Conservation (phyloP, 2,113 vertebrate genomes). For the Callospermophilus lateralis region DNA sequence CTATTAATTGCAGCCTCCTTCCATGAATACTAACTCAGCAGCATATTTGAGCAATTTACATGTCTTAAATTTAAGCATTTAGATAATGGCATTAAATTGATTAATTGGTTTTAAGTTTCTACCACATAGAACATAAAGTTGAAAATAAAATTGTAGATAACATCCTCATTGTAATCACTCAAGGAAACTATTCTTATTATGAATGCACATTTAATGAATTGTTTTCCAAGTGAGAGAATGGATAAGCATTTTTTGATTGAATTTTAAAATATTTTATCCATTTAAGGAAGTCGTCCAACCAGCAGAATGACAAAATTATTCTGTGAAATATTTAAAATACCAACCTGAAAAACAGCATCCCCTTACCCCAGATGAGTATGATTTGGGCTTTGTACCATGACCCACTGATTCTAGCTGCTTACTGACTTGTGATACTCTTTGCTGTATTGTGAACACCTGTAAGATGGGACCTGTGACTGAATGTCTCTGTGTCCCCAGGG, state of each 20-base stretch:
- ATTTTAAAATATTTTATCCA: conserved; percentile 44
- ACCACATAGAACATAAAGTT: conserved; percentile 2
- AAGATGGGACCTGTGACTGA: background rate
- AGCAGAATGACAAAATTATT: conserved; percentile 7
- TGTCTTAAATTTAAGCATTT: background rate
- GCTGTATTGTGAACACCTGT: background rate
- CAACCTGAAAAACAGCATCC: background rate
- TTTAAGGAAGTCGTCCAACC: conserved; percentile 8
- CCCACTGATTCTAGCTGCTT: accelerated
- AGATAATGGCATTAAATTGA: conserved; percentile 26
- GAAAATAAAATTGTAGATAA: conserved; percentile 58
- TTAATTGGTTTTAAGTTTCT: conserved; percentile 48
- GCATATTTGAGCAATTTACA: background rate
- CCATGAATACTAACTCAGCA: background rate
- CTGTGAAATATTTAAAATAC: background rate
- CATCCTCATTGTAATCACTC: conserved; percentile 18
- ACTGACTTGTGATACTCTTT: accelerated
- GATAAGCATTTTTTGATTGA: conserved; percentile 53
- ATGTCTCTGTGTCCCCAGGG: background rate
- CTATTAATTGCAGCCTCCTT: background rate
- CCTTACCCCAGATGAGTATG: accelerated
- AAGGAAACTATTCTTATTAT: conserved; percentile 39
- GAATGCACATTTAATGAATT: conserved; percentile 44
- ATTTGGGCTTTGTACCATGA: background rate
- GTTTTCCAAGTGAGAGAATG: conserved; percentile 37